Percentiles rank a stretch among this genome's conserved stretches.
Evolutionary conservation across 2,797 vertebrate species (phyloP).

Genomic region (Rhodeus uyekii): DNA sequence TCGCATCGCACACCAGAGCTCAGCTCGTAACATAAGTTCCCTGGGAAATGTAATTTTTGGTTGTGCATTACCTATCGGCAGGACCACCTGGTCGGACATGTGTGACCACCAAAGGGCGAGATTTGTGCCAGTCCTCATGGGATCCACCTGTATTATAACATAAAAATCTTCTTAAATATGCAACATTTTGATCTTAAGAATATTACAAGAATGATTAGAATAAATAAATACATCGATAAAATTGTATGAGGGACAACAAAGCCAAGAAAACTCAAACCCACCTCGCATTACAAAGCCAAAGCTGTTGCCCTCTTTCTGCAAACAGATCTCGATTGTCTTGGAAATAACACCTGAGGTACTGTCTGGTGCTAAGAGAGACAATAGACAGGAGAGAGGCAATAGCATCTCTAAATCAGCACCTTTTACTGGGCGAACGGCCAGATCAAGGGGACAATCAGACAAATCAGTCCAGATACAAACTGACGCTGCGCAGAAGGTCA

Average conservation of each 20-base stretch:
- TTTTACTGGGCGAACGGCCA: constrained; percentile 31
- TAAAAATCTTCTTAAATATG: background rate
- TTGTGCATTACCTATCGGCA: constrained; percentile 86
- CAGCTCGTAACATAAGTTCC: too few species aligned
- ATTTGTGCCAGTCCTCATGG: constrained; percentile 94
- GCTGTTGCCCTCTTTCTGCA: constrained; percentile 95
- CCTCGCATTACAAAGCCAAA: constrained; percentile 97
- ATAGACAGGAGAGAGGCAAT: constrained; percentile 30
- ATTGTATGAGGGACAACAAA: background rate
- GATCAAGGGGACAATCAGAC: constrained; percentile 3
- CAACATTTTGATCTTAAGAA: background rate
- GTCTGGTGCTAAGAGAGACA: constrained; percentile 80
- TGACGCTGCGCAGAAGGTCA: constrained; percentile 45
- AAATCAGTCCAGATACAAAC: constrained; percentile 43
- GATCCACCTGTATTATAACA: constrained; percentile 81
- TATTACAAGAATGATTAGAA: background rate
- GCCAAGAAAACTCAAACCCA: constrained; percentile 65
- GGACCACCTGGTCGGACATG: constrained; percentile 92
- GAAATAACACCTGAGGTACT: constrained; percentile 88
- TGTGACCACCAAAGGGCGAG: constrained; percentile 90
- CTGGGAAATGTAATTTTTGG: too few species aligned
- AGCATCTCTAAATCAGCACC: constrained; percentile 41
- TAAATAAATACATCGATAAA: background rate
- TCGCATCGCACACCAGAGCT: too few species aligned
- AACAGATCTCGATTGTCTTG: constrained; percentile 93